These are phyloP conservation scores for Sphaerolaimus hirsutus DNA, from an alignment of 2,888 invertebrate genomes.

Conservation along the genomic window DNA sequence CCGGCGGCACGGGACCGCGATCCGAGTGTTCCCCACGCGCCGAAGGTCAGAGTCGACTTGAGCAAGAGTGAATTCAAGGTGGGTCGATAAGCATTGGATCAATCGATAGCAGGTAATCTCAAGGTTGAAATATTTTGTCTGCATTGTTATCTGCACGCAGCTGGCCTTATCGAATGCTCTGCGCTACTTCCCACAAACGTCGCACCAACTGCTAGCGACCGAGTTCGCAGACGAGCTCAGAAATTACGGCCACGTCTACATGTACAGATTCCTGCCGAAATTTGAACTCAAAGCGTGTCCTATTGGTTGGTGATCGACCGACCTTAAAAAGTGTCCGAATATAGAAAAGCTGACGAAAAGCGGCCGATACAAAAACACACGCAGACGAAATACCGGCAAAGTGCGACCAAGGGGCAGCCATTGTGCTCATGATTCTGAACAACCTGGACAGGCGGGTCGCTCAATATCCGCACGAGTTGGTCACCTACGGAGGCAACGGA, in stretches of 20 bases:
- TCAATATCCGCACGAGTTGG: constrained; percentile 39
- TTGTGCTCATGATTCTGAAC: constrained; percentile 41
- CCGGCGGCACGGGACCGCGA: too few relatives aligned
- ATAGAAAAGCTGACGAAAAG: constrained; percentile 13
- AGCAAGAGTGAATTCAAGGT: too few relatives aligned
- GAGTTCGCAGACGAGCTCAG: constrained; percentile 36
- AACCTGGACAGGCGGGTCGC: constrained; percentile 39
- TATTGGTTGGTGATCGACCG: too few relatives aligned
- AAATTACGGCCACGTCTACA: constrained; percentile 39
- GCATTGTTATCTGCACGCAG: too few relatives aligned
- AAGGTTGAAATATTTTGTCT: too few relatives aligned
- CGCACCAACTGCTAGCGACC: constrained; percentile 30
- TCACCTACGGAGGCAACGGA: constrained; percentile 42
- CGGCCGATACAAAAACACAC: constrained; percentile 19
- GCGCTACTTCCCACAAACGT: constrained; percentile 34
- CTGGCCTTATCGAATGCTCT: constrained; percentile 36
- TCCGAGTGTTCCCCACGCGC: too few relatives aligned
- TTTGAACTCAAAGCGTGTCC: constrained; percentile 24
- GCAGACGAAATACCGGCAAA: constrained; percentile 31
- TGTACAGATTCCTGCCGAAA: constrained; percentile 27
- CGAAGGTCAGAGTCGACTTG: too few relatives aligned
- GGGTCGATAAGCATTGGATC: too few relatives aligned
- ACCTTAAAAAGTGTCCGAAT: too few relatives aligned
- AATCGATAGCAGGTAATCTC: too few relatives aligned
- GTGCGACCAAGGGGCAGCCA: constrained; percentile 32